Base-by-base conservation (phyloP, 2,888 invertebrate species). In the Volucella bombylans region DNA sequence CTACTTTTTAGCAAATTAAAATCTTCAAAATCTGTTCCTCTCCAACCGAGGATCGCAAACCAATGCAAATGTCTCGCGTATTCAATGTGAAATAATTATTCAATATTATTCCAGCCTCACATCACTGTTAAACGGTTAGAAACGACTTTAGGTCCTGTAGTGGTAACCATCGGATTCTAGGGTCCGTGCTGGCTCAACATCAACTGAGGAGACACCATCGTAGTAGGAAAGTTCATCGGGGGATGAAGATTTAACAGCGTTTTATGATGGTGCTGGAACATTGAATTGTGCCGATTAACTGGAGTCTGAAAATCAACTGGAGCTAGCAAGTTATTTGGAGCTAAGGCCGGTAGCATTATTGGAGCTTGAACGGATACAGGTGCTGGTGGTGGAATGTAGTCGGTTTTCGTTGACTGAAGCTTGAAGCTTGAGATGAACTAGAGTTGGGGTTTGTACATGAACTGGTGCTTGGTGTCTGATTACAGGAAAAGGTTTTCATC, bases 161-260 rank as follows among this genome's bases (percentile, higher is more conserved):
- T 81, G 85, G 50, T 80, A 85, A 38, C n/a, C n/a, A n/a, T n/a
- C n/a, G n/a, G n/a, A n/a, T n/a, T n/a, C n/a, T n/a, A n/a, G n/a
- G n/a, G n/a, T n/a, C n/a, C 85, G 85, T 1, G 85, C 76, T 76
- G 85, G 81, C n/a, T 43, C 71, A 31, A 45, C 0, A 50, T 85
- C 80, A 45, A 62, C 39, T 41, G 43, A 57, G 2, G 38, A n/a
- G 39, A 65, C 15, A 14, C 39, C 9, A 8, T n/a, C 39, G 41
- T 14, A 9, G 61, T 9, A 54, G 4, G 31, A 52, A 15, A 52
- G 15, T 39, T 50, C 41, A 61, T 43, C 55, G 11, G 47, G 38
- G 31, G 54, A 54, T 4, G 18, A n/a, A 1, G 41, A 18, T 14
- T 68, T 38, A n/a, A 47, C 18, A 1, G 18, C 18, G 18, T 18